phyloP scores from a whole-genome alignment of 2,797 vertebrate genomes.

The Argentina silus region DNA sequence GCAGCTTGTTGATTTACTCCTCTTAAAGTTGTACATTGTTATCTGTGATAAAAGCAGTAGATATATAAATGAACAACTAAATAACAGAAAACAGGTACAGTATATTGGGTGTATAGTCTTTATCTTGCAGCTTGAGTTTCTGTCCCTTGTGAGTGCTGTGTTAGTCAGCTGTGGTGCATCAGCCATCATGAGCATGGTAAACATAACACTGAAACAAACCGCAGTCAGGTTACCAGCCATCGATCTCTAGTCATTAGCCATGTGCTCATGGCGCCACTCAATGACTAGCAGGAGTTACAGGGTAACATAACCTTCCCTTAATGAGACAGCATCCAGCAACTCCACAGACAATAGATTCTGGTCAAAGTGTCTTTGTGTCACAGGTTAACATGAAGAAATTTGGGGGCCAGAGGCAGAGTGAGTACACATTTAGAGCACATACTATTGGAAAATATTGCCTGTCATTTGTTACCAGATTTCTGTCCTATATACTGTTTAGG shows the following conservation, averaged over 20 bases:
- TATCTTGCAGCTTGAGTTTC: constrained; percentile 21
- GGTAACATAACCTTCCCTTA: constrained; percentile 67
- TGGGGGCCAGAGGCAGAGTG: not conserved
- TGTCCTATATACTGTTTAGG: no score
- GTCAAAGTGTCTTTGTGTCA: constrained; percentile 66
- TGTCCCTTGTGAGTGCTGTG: constrained; percentile 56
- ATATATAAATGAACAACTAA: constrained; percentile 16
- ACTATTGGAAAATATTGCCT: not conserved
- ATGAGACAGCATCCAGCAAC: constrained; percentile 57
- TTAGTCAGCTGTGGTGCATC: constrained; percentile 60
- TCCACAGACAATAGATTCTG: constrained; percentile 69
- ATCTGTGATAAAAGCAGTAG: not conserved
- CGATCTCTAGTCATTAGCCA: constrained; percentile 81
- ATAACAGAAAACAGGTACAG: constrained; percentile 46
- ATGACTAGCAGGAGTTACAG: constrained; percentile 67
- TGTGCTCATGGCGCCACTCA: constrained; percentile 79
- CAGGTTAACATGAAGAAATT: constrained; percentile 32
- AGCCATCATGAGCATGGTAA: constrained; percentile 64
- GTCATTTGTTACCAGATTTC: not conserved
- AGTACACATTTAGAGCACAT: not conserved
- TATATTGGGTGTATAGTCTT: constrained; percentile 46
- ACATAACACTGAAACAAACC: constrained; percentile 75
- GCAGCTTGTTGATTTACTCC: not conserved
- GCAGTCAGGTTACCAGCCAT: constrained; percentile 76
- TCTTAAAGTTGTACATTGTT: not conserved